Percentiles rank a stretch among this genome's conserved stretches.
These are phyloP conservation scores for Lumbricus terrestris DNA, from an alignment of 2,888 invertebrate species.

Conservation along the genomic window DNA sequence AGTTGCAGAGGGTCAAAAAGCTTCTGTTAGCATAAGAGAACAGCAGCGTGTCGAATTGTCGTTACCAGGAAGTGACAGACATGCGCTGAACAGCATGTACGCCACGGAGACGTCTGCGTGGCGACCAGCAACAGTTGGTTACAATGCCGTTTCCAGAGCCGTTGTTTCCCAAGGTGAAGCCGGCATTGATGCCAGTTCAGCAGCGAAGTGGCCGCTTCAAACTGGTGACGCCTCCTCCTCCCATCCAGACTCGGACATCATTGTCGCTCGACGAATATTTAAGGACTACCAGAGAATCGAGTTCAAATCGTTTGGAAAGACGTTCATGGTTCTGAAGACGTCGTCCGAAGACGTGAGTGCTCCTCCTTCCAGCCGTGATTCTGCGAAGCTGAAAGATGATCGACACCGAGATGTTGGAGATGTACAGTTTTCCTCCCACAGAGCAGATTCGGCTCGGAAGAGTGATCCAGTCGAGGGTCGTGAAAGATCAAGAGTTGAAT, in stretches of 20 bases:
- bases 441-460: neutral
- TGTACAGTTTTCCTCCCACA: neutral
- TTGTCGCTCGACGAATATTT: neutral
- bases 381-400: neutral
- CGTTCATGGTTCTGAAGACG: neutral
- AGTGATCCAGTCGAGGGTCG: neutral
- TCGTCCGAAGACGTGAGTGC: neutral
- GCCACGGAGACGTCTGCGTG: neutral
- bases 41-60: neutral
- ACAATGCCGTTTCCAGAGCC: neutral
- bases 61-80: neutral
- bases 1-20: neutral
- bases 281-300: neutral
- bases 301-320: neutral
- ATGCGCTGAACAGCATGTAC: neutral
- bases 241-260: neutral
- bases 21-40: neutral
- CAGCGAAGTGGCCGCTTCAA: neutral
- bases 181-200: neutral
- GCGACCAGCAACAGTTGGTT: neutral
- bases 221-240: neutral
- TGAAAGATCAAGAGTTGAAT: neutral
- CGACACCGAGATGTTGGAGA: neutral
- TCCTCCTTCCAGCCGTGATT: neutral
- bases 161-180: too few relatives aligned